Percentiles rank a stretch among this genome's conserved stretches.
These are phyloP conservation scores for Pleuronectes platessa DNA, from an alignment of 2,113 vertebrate genomes.

Conservation along the genomic window DNA sequence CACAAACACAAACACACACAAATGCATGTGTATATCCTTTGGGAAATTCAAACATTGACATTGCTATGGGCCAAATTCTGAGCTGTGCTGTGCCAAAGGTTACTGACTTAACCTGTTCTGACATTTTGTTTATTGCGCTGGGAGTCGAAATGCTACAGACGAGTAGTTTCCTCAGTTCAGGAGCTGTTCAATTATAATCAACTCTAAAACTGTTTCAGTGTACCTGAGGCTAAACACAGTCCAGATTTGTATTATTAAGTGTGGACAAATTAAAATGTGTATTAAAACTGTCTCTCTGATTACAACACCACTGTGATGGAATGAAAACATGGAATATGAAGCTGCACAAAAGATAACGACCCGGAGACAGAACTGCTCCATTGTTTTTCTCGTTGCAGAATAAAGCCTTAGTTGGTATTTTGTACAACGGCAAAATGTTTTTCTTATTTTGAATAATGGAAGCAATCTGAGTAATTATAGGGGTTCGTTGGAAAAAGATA, in stretches of 20 bases:
- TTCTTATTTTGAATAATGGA: conserved; percentile 1
- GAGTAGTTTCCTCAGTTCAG: conserved; percentile 11
- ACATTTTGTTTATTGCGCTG: conserved; percentile 44
- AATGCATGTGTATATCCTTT: conserved; percentile 1
- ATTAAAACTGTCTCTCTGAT: neutral
- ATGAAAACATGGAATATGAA: neutral
- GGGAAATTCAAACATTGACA: conserved; percentile 35
- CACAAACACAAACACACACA: neutral
- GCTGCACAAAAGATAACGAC: conserved; percentile 24
- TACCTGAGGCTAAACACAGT: conserved; percentile 1
- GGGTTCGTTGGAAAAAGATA: conserved; percentile 12
- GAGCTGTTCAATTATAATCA: conserved; percentile 37
- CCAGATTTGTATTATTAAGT: neutral
- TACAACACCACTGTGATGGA: conserved; percentile 1
- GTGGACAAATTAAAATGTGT: neutral
- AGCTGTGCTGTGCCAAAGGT: conserved; percentile 40
- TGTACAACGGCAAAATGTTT: neutral
- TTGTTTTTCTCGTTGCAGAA: neutral
- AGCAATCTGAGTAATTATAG: conserved; percentile 14
- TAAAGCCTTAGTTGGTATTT: conserved; percentile 4
- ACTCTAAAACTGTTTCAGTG: conserved; percentile 20
- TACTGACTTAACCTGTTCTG: conserved; percentile 55
- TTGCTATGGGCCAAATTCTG: conserved; percentile 46
- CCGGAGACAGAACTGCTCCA: neutral
- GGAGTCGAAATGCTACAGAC: conserved; percentile 2